Percentiles rank a stretch among this genome's conserved stretches.
These are phyloP conservation scores for Nerophis ophidion DNA, from an alignment of 2,113 vertebrate genomes.

Conservation along the genomic window DNA sequence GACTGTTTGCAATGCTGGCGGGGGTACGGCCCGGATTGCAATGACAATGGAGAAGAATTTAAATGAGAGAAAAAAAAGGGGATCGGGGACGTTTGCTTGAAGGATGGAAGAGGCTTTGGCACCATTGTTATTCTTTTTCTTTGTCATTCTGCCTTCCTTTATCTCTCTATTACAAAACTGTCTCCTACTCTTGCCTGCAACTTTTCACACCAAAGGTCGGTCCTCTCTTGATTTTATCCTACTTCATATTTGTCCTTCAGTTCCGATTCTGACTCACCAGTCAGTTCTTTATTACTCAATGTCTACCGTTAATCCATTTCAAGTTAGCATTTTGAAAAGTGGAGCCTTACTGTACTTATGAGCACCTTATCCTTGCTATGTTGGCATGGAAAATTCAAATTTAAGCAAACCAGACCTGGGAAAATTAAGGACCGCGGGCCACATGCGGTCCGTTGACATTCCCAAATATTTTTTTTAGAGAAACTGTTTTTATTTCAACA, in stretches of 20 bases:
- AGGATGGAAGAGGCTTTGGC: constrained; percentile 55
- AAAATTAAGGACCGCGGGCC: no score
- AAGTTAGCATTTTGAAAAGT: no score
- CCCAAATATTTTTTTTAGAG: no score
- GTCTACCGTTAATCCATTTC: constrained; percentile 4
- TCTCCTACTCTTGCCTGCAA: constrained; percentile 25
- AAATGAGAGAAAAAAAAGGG: constrained; percentile 63
- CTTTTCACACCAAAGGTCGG: constrained; percentile 26
- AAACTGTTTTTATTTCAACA: no score
- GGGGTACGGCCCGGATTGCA: constrained; percentile 47
- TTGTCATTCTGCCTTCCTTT: constrained; percentile 50
- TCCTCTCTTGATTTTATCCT: constrained; percentile 26
- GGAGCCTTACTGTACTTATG: no score
- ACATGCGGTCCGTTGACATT: no score
- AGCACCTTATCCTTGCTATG: no score
- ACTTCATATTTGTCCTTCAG: no score
- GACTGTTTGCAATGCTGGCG: constrained; percentile 40
- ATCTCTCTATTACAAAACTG: constrained; percentile 55
- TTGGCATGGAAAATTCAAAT: no score
- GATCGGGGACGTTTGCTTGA: constrained; percentile 54
- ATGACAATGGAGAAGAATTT: constrained; percentile 64
- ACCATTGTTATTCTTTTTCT: constrained; percentile 58
- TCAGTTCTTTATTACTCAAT: no score
- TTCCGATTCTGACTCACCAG: no score
- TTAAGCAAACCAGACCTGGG: no score